Base-by-base conservation (phyloP, 2,797 vertebrate species). In the Hipposideros larvatus region DNA sequence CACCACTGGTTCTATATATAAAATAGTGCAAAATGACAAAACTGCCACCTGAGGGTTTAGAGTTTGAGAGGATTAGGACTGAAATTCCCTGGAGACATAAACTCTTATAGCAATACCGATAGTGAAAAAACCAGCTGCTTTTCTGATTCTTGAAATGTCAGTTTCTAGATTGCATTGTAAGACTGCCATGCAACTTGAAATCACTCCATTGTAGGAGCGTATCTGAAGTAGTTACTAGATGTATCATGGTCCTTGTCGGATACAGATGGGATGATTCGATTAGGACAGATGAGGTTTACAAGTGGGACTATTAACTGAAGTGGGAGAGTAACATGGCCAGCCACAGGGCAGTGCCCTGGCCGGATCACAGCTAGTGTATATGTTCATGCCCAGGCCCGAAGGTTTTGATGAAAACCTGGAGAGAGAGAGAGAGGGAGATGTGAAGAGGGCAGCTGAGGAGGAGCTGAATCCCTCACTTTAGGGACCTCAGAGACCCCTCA, bases 21-120 rank as follows among this genome's bases (percentile, higher is more conserved):
- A 97, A 94, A 95, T 28, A 53, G 63, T 78, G 7, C 5, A 55
- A 83, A 94, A 96, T 93, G 61, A 97, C 87, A 79, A 84, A 95
- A 57, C 43, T 34, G 5, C 97, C 70, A 97, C 96, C 94, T 68
- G 16, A 93, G 84, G 94, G 92, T 97, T 97, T 96, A 97, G 83
- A 97, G 75, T 73, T 68, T 57, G 63, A 51, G 92, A 82, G 15
- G 91, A 74, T 97, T 94, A 94, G 53, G 95, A 59, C 21, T 94
- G 70, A 85, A 97, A 48, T 59, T 93, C 74, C 34, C 55, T 46
- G 87, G 88, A 80, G 83, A 96, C 4, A 48, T 59, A 96, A 97
- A 74, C 5, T 57, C 82, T 96, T 88, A 94, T 95, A 96, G n/a
- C 31, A 94, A 59, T 88, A 95, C 94, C 21, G 2, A 78, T 26